Base-by-base conservation (phyloP, 1,140 invertebrate species). In the Heliothis subflexa region DNA sequence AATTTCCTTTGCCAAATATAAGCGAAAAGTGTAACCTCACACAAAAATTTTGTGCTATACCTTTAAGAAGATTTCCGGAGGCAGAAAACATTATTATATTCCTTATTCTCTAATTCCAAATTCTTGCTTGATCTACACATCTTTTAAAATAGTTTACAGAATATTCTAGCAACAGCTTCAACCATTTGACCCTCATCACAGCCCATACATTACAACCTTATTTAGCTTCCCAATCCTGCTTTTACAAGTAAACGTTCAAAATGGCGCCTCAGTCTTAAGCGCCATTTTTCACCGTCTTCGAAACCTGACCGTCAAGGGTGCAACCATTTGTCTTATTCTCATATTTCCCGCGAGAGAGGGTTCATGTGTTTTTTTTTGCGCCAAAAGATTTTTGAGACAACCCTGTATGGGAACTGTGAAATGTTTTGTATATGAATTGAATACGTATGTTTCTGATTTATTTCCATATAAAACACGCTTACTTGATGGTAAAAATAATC, bases 291-390 rank as follows among this genome's bases (percentile, higher is more conserved):
- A 72, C 52, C 52, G 68, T 54, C 68, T 72, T 55, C 13, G 52
- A 52, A 72, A 72, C 52, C 52, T 72, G 68, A 72, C 68, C 68
- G 68, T 55, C 52, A 55, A 25, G 25, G 49, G 28, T 55, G 25
- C 25, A 55, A 72, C 68, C 25, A 72, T 72, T 72, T 72, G 68
- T 72, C 68, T 72, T 72, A 54, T 72, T 72, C 68, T 72, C 68
- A 72, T 72, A 72, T 72, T 72, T 72, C 68, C 68, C 68, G n/a
- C 49, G 68, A 55, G 68, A 72, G 45, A 54, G 68, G 50, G 50
- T 72, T 55, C 55, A 64, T 68, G 64, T 47, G 47, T 50, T 28
- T 68, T 70, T 68, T 70, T 70, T 25, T 14, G 45, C 40, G 2
- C 50, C 55, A 55, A 52, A 72, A 55, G 55, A 72, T 55, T 72